These are phyloP conservation scores for Mongoloraphidia duomilia DNA, from an alignment of 2,888 invertebrate genomes.

Conservation along the genomic window DNA sequence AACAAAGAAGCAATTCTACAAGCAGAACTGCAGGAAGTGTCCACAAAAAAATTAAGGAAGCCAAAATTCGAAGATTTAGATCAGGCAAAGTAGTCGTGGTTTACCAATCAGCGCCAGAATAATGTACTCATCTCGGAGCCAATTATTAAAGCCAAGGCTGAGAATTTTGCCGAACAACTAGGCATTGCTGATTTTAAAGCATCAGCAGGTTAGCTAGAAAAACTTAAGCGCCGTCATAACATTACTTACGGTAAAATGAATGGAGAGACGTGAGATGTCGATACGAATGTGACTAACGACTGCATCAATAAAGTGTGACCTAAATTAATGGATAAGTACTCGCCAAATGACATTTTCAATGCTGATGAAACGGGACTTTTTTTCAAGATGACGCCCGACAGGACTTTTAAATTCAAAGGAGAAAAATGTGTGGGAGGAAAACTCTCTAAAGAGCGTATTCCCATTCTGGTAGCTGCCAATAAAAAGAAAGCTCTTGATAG, in stretches of 20 bases:
- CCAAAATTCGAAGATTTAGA: too few relatives aligned
- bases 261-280: neutral
- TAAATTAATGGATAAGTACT: neutral
- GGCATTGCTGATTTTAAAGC: slow-evolving; percentile 17
- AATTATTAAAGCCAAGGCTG: neutral
- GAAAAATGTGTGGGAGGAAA: slow-evolving; percentile 16
- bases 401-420: slow-evolving; percentile 18
- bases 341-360: slow-evolving; percentile 11
- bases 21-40: too few relatives aligned
- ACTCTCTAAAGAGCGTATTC: slow-evolving; percentile 15
- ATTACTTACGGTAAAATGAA: slow-evolving; percentile 7
- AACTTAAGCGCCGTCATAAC: slow-evolving; percentile 15
- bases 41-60: too few relatives aligned
- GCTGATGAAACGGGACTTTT: slow-evolving; percentile 20
- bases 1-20: too few relatives aligned
- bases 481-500: slow-evolving; percentile 17
- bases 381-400: slow-evolving; percentile 19
- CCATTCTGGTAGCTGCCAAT: slow-evolving; percentile 17
- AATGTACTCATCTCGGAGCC: slow-evolving; percentile 17
- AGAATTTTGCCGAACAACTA: slow-evolving; percentile 12
- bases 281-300: too few relatives aligned
- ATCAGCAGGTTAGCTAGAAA: slow-evolving; percentile 20
- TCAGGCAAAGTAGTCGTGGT: too few relatives aligned
- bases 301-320: too few relatives aligned
- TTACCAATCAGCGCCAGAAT: slow-evolving; percentile 16